Base-by-base conservation (phyloP, 2,113 vertebrate species). In the Tachuris rubrigastra region DNA sequence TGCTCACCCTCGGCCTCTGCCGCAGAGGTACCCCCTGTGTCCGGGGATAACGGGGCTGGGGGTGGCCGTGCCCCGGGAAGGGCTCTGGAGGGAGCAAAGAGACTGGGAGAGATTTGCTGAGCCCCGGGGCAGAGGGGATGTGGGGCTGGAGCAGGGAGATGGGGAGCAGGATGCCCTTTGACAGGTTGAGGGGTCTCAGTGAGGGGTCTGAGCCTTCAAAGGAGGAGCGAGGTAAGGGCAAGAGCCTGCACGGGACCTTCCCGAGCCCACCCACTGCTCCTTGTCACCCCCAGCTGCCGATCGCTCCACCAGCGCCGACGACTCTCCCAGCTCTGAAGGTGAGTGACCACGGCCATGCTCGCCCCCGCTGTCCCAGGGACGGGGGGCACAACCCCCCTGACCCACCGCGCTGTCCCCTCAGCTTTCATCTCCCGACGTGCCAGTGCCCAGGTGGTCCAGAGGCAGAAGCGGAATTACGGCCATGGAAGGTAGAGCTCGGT, bases 391-490 rank as follows among this genome's bases (percentile, higher is more conserved):
- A 15, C 4, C 44, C 42, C 55, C 66, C 23, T 5, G 12, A 14
- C 24, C 41, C 79, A 22, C 44, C 6, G 0, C 28, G 1, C 7
- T 22, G 67, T 49, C 76, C 49, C 81, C 5, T 5, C 96, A 98
- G 98, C 98, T 62, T 98, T 98, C 2, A 1, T 97, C 58, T 98
- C 98, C 95, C 97, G 80, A 74, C 95, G 91, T 0, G 87, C 96
- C 63, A 97, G 98, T 11, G 92, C 91, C 2, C 85, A 97, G 84
- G 9, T 98, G 39, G 97, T 96, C 42, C 95, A 59, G 82, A 93
- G 98, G 24, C 95, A 89, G 62, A 93, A 85, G 53, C 94, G 97
- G 39, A 74, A 85, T n/a, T 77, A 90, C 2, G 4, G 88, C 73
- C 35, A 89, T 2, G 55, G 23, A 5, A 71, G 95, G 90, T 97